These are phyloP conservation scores for Ophiodon elongatus DNA, from an alignment of 2,113 vertebrate species.

Conservation along the genomic window DNA sequence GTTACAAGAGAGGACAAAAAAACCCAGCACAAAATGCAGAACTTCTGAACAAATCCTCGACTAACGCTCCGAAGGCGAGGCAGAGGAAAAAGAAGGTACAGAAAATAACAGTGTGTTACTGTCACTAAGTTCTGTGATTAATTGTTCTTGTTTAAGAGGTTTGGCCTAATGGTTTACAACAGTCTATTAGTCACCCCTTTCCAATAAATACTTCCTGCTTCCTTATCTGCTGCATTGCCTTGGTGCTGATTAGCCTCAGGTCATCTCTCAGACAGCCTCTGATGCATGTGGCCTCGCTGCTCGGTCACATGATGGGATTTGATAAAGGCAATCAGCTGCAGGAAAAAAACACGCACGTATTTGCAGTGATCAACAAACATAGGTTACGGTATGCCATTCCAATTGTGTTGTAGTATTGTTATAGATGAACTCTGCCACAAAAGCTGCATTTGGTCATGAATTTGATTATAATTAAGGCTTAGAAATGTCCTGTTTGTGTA, in stretches of 20 bases:
- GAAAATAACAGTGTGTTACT: not conserved
- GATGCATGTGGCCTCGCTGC: conserved; percentile 44
- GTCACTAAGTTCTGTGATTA: not conserved
- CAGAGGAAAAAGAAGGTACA: conserved; percentile 77
- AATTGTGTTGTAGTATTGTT: conserved; percentile 17
- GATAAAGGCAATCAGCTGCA: conserved; percentile 58
- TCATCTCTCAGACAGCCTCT: conserved; percentile 40
- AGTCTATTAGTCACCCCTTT: conserved; percentile 14
- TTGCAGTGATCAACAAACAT: conserved; percentile 40
- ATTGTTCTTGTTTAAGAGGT: not conserved
- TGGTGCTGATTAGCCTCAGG: conserved; percentile 50
- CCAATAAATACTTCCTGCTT: conserved; percentile 1
- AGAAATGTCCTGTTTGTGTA: conserved; percentile 27
- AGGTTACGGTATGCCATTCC: conserved; percentile 7
- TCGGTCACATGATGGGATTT: conserved; percentile 74
- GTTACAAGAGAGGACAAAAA: conserved; percentile 52
- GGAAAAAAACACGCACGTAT: conserved; percentile 46
- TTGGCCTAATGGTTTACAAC: not conserved
- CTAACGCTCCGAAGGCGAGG: conserved; percentile 12
- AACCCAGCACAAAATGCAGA: conserved; percentile 22
- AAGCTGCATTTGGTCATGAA: conserved; percentile 1
- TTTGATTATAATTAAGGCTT: conserved; percentile 3
- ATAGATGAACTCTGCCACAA: conserved; percentile 19
- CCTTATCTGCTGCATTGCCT: conserved; percentile 56
- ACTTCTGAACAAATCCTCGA: conserved; percentile 15